Conservation (phyloP, 2,113 vertebrate genomes). For the Ceuthmochares aereus region DNA sequence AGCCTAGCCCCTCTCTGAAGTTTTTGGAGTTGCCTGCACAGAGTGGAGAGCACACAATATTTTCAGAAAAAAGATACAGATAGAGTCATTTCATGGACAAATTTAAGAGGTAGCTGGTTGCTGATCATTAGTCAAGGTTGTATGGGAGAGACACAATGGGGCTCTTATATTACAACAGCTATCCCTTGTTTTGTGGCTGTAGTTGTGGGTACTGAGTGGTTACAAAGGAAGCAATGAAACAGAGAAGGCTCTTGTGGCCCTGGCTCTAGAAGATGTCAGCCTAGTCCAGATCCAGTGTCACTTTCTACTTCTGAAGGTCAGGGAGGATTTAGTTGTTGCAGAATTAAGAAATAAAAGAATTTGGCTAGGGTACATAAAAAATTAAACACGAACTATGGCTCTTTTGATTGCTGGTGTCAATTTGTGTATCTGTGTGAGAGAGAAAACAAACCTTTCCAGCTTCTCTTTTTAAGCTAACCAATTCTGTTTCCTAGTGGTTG, state of each 20-base stretch:
- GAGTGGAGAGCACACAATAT: not conserved
- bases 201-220: not conserved
- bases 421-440: constrained; percentile 1
- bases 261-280: not conserved
- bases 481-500: constrained; percentile 60
- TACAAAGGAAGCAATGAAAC: not conserved
- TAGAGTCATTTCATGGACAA: not conserved
- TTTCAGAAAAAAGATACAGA: not conserved
- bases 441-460: constrained; percentile 64
- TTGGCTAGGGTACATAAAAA: not conserved
- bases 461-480: constrained; percentile 52
- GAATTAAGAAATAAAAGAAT: constrained; percentile 24
- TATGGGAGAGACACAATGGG: not conserved
- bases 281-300: not conserved
- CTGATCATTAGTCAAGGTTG: not conserved
- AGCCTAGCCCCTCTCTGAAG: not conserved
- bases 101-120: not conserved
- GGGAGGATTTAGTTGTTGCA: not conserved
- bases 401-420: constrained; percentile 32
- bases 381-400: not conserved
- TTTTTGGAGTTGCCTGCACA: not conserved
- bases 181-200: not conserved
- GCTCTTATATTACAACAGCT: not conserved
- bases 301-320: not conserved
- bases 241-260: not conserved